Evolutionary conservation across 2,113 vertebrate genomes (phyloP).

Genomic region (Bombycilla garrulus): DNA sequence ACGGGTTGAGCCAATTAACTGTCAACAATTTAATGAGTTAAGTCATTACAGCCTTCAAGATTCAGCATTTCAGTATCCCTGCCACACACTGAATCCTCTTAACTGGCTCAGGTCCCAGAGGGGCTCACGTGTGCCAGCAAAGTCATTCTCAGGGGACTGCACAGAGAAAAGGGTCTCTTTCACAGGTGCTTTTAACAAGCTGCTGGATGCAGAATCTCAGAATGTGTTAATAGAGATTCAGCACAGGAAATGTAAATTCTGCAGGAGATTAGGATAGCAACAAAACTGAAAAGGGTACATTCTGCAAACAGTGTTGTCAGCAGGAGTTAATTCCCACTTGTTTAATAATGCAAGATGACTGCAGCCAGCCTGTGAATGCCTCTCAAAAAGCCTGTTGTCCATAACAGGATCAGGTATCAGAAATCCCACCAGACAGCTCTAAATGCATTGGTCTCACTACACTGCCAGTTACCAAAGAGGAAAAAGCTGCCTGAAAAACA

Average conservation of each 20-base stretch:
- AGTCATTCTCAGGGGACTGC: not conserved
- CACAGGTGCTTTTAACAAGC: not conserved
- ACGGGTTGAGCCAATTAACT: not conserved
- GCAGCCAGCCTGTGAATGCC: not conserved
- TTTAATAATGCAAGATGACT: slow-evolving; percentile 31
- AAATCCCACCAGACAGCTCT: not conserved
- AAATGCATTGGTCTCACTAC: not conserved
- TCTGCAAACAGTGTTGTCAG: not conserved
- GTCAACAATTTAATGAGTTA: not conserved
- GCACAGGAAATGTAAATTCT: not conserved
- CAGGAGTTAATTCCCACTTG: not conserved
- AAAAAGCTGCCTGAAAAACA: not conserved
- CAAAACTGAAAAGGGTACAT: not conserved
- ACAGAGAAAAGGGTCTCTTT: not conserved
- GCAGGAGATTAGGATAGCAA: not conserved
- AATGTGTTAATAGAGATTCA: not conserved
- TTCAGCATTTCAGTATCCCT: not conserved
- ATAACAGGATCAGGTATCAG: not conserved
- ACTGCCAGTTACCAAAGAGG: not conserved
- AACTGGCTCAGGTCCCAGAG: slow-evolving; percentile 6
- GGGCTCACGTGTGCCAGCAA: not conserved
- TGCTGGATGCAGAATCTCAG: not conserved
- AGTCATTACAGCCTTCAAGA: not conserved
- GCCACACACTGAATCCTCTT: not conserved
- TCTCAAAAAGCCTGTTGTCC: not conserved